A percentile compares a stretch with the other conserved stretches of the same genome.
phyloP scores from a whole-genome alignment of 1,140 invertebrate species.

The Drosophila nebulosa region DNA sequence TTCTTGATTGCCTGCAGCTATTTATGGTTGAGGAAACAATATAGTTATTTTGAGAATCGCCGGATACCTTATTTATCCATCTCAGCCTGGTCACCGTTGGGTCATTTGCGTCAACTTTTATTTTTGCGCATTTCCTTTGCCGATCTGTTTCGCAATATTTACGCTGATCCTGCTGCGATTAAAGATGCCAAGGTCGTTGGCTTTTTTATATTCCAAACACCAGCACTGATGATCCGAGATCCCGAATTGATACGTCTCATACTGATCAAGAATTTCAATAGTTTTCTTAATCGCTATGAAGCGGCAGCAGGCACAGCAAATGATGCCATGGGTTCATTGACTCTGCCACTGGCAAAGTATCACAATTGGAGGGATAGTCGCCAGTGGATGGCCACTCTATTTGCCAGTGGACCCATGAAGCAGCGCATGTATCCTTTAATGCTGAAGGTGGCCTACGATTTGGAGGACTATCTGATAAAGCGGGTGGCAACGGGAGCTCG shows the following conservation, averaged over 20 bases:
- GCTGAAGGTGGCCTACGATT: constrained; percentile 36
- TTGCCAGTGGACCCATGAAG: constrained; percentile 83
- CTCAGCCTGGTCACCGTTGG: constrained; percentile 50
- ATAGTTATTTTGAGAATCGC: constrained; percentile 48
- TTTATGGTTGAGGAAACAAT: constrained; percentile 34
- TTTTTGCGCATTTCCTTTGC: constrained; percentile 62
- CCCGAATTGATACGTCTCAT: constrained; percentile 82
- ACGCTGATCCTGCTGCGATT: constrained; percentile 31
- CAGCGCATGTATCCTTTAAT: constrained; percentile 82
- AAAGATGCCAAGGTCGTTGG: constrained; percentile 58
- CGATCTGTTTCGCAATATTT: constrained; percentile 64
- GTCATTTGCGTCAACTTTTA: constrained; percentile 56
- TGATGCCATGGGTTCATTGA: constrained; percentile 62
- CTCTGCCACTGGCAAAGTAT: constrained; percentile 73
- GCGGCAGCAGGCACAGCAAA: constrained; percentile 60
- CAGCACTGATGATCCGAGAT: constrained; percentile 82
- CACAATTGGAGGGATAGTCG: constrained; percentile 82
- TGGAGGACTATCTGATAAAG: constrained; percentile 43
- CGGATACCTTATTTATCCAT: constrained; percentile 46
- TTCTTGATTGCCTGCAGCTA: constrained; percentile 6
- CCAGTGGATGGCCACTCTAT: constrained; percentile 82
- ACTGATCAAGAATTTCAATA: constrained; percentile 82
- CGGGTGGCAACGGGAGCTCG: constrained; percentile 7
- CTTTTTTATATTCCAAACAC: constrained; percentile 80
- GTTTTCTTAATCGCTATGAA: constrained; percentile 80